phyloP scores from a whole-genome alignment of 2,888 invertebrate species.

The Tipula lateralis region DNA sequence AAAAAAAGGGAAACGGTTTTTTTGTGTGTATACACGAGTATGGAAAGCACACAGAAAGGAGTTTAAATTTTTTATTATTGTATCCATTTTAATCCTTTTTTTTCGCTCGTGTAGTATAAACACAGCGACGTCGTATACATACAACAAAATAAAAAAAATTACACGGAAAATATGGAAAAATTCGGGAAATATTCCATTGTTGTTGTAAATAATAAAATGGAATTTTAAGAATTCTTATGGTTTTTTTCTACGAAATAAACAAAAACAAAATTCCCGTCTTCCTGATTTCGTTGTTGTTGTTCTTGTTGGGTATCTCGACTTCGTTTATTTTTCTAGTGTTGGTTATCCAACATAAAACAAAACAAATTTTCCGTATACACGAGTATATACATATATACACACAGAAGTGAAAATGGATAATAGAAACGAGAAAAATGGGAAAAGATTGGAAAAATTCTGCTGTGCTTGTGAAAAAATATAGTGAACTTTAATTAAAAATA shows the following conservation, averaged over 20 bases:
- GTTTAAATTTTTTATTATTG: background rate
- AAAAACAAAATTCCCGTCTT: background rate
- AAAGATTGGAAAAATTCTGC: background rate
- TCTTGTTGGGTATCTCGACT: too few species aligned
- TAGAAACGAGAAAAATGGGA: background rate
- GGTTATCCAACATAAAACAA: slow-evolving; percentile 9
- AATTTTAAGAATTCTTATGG: slow-evolving; percentile 19
- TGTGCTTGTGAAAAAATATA: background rate
- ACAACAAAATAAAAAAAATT: background rate
- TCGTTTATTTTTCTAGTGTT: background rate
- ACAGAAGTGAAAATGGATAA: slow-evolving; percentile 24
- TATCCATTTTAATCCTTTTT: slow-evolving; percentile 24
- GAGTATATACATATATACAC: background rate
- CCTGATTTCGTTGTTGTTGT: background rate
- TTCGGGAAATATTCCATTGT: background rate
- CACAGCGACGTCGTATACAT: too few species aligned
- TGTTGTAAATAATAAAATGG: background rate
- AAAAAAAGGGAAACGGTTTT: background rate
- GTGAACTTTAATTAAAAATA: background rate
- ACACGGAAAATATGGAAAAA: slow-evolving; percentile 9
- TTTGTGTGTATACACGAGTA: background rate
- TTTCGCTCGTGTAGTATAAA: background rate
- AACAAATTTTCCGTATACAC: background rate
- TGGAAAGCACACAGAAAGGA: background rate
- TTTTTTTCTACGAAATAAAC: background rate